These are phyloP conservation scores for Phrixothrix hirtus DNA, from an alignment of 2,888 invertebrate species.

Conservation along the genomic window DNA sequence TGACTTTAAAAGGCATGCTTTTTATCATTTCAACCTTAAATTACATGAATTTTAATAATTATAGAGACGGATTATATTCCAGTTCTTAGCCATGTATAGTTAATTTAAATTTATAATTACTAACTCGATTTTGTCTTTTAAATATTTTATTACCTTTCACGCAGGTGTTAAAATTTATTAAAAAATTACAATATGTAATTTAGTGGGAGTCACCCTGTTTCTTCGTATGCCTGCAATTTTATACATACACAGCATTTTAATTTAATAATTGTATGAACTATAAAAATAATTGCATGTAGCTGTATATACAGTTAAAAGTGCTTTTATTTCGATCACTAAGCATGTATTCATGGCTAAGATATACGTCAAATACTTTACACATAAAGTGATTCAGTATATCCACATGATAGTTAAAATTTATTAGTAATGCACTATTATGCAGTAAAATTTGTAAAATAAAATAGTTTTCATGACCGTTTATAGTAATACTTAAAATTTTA, in stretches of 20 bases:
- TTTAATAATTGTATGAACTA: too few species aligned
- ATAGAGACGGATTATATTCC: constrained; percentile 27
- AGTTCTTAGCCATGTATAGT: constrained; percentile 19
- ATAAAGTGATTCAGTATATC: too few species aligned
- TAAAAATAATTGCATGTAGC: too few species aligned
- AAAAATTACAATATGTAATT: neutral
- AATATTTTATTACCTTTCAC: too few species aligned
- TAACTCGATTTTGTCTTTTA: constrained; percentile 1
- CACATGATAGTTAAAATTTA: too few species aligned
- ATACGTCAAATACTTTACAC: constrained; percentile 11
- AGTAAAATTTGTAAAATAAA: constrained; percentile 1
- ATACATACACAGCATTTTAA: too few species aligned
- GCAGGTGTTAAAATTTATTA: too few species aligned
- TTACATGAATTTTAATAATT: constrained; percentile 19
- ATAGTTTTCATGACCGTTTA: too few species aligned
- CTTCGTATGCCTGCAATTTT: too few species aligned
- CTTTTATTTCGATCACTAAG: constrained; percentile 1
- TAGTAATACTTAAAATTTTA: too few species aligned
- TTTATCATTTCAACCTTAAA: constrained; percentile 7
- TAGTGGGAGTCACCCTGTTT: too few species aligned
- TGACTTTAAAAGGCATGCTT: constrained; percentile 7
- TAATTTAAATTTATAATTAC: neutral
- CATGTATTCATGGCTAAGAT: constrained; percentile 17
- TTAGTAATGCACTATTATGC: too few species aligned
- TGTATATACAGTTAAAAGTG: constrained; percentile 3